These are phyloP conservation scores for Actinemys pallida DNA, from an alignment of 2,113 vertebrate genomes.

Conservation along the genomic window DNA sequence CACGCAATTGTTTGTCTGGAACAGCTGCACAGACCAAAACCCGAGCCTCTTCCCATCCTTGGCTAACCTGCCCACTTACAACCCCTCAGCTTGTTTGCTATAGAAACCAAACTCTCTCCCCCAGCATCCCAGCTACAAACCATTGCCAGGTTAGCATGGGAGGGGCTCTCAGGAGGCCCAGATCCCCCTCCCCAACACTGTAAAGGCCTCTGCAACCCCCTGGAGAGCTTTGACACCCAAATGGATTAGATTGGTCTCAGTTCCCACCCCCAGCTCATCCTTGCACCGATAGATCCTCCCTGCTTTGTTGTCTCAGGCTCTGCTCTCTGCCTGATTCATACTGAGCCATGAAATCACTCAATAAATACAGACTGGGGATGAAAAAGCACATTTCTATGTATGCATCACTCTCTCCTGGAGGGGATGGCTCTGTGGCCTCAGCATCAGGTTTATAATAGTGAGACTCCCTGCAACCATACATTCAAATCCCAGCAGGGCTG, in stretches of 20 bases:
- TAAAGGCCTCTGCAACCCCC: neutral
- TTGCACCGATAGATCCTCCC: neutral
- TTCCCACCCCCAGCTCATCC: accelerated
- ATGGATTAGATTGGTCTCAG: neutral
- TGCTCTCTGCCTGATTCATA: neutral
- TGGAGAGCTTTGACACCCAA: accelerated
- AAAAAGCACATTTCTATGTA: neutral
- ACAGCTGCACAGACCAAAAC: conserved; percentile 44
- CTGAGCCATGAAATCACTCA: neutral
- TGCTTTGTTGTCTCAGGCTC: accelerated
- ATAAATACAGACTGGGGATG: neutral
- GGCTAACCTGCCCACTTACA: neutral
- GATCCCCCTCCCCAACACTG: neutral
- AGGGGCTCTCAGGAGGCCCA: neutral
- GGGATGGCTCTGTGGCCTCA: accelerated
- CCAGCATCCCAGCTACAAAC: neutral
- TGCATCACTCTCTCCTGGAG: accelerated
- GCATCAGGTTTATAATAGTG: accelerated
- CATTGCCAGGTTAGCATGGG: neutral
- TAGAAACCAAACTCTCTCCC: neutral
- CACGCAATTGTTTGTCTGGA: conserved; percentile 63
- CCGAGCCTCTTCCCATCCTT: conserved; percentile 17
- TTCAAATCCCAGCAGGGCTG: neutral
- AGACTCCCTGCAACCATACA: no score
- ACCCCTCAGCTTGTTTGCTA: neutral